Conservation (phyloP, 1,140 invertebrate species). For the Caenorhabditis remanei region DNA sequence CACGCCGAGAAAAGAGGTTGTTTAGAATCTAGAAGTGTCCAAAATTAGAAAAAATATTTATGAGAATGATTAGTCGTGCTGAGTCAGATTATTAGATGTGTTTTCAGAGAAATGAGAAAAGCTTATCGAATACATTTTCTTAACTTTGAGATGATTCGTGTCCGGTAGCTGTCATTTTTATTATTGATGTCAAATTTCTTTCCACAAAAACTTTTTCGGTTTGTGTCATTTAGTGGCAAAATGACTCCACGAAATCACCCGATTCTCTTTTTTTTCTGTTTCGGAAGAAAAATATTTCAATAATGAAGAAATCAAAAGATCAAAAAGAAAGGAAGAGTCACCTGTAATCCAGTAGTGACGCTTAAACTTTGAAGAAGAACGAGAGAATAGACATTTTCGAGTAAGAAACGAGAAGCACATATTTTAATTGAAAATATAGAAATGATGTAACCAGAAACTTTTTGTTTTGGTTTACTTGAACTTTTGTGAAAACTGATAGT, state of each 20-base stretch:
- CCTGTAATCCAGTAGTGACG: not conserved
- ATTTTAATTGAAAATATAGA: not conserved
- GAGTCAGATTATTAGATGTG: too few species aligned
- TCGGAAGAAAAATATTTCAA: not conserved
- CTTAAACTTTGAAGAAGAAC: not conserved
- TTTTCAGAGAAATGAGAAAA: too few species aligned
- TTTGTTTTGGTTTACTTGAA: not conserved
- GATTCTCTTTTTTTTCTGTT: not conserved
- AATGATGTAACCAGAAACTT: not conserved
- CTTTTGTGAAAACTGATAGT: too few species aligned
- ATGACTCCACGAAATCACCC: not conserved
- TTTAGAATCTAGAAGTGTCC: not conserved
- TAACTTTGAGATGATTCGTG: too few species aligned
- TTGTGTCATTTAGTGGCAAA: not conserved
- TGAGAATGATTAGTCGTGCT: not conserved
- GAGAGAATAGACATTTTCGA: not conserved
- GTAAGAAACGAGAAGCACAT: constrained; percentile 22
- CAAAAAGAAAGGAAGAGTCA: not conserved
- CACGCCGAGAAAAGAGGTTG: not conserved
- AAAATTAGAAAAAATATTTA: not conserved
- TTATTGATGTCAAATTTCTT: not conserved
- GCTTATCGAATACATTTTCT: too few species aligned
- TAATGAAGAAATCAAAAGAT: constrained; percentile 1
- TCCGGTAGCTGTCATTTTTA: constrained; percentile 31
- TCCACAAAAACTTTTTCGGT: not conserved